These are phyloP conservation scores for Pipistrellus nathusii DNA, from an alignment of 2,797 vertebrate species.

Conservation along the genomic window DNA sequence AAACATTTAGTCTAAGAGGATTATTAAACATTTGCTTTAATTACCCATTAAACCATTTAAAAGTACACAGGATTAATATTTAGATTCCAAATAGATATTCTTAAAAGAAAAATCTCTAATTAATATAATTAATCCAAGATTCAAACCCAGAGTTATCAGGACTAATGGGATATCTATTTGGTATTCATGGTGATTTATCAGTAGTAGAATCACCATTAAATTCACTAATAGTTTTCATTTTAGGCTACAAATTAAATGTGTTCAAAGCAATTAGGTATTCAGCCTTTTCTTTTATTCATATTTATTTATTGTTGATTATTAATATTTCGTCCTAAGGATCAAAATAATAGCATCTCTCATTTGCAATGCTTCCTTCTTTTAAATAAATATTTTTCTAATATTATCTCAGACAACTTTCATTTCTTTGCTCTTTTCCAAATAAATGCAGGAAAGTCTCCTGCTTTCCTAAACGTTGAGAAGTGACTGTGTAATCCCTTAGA, in stretches of 20 bases:
- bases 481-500: not conserved
- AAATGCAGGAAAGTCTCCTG: slow-evolving; percentile 42
- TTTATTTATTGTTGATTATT: slow-evolving; percentile 44
- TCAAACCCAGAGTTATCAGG: not conserved
- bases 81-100: slow-evolving; percentile 21
- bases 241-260: slow-evolving; percentile 61
- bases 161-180: slow-evolving; percentile 50
- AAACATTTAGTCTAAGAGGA: not conserved
- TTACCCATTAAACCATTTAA: slow-evolving; percentile 31
- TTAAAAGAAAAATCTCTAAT: slow-evolving; percentile 59
- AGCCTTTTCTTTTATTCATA: slow-evolving; percentile 60
- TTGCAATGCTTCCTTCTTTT: slow-evolving; percentile 1
- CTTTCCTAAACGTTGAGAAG: not conserved
- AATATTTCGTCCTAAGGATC: slow-evolving; percentile 66
- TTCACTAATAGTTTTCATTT: slow-evolving; percentile 69
- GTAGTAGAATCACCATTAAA: slow-evolving; percentile 47
- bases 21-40: slow-evolving; percentile 55
- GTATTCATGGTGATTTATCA: slow-evolving; percentile 22
- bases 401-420: not conserved
- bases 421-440: slow-evolving; percentile 67
- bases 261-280: slow-evolving; percentile 27
- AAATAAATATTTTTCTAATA: slow-evolving; percentile 40
- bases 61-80: slow-evolving; percentile 54
- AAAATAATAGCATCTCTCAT: slow-evolving; percentile 54
- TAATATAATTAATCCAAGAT: slow-evolving; percentile 33